Base-by-base conservation (phyloP, 2,888 invertebrate species). In the Lepidochrysops patricia region DNA sequence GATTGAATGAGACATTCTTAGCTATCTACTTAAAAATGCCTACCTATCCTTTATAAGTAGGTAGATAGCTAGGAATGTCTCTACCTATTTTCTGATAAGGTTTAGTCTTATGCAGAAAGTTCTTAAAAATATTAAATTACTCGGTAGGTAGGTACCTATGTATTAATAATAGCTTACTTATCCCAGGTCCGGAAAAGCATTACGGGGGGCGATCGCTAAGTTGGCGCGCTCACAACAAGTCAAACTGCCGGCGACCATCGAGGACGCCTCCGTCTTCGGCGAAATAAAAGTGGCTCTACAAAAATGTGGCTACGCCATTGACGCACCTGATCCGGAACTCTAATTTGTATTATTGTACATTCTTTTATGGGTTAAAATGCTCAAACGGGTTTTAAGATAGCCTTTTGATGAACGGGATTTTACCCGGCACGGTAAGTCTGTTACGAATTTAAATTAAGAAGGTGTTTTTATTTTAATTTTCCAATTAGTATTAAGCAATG, bases 201-300 rank as follows among this genome's bases (percentile, higher is more conserved):
- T 96, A 25, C 90, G 98, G 34, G 96, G 96, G 74, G 94, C 96
- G 0, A 94, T 98, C 66, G 91, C 96, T 0, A 95, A 96, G 72
- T 89, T 98, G 72, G 97, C 97, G 1, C 91, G 93, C 57, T 94
- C 95, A 34, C 94, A 96, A 76, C 84, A 91, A 25, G 93, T 96
- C 9, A 92, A 94, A 83, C 92, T 97, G 72, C 91, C 97, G 57
- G 93, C 95, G 2, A 97, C 97, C 6, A 95, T 97, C 65, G 97
- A 98, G 77, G 97, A 97, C 81, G 92, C 95, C 4, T 90, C 90
- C 35, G 96, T 97, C 6, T 97, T 95, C 73, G 91, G 88, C 6
- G 94, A 94, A 74, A 94, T 97, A 67, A 94, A 94, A 74, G 77
- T 88, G 9, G 94, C 93, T 0, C 84, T 97, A 62, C 94, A 95